These are phyloP conservation scores for Contarinia nasturtii DNA, from an alignment of 1,140 invertebrate species.

Conservation along the genomic window DNA sequence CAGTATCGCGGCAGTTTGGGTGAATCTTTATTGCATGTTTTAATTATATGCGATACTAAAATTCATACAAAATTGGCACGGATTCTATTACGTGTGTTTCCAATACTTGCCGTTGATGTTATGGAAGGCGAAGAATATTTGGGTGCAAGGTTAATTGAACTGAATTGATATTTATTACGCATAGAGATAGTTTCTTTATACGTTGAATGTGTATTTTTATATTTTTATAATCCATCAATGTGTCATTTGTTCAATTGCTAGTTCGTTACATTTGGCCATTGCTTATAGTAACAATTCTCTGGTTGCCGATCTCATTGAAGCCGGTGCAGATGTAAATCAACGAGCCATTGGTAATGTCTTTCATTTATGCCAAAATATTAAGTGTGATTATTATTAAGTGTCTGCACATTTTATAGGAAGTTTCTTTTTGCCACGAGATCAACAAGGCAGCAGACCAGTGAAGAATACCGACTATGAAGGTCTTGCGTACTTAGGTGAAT, in stretches of 20 bases:
- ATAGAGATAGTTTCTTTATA: too few species aligned
- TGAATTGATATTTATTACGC: too few species aligned
- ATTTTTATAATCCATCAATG: too few species aligned
- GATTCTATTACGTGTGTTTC: constrained; percentile 77
- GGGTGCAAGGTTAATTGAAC: too few species aligned
- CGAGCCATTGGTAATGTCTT: constrained; percentile 58
- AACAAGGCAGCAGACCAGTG: constrained; percentile 51
- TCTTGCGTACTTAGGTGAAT: constrained; percentile 86
- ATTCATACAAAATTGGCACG: constrained; percentile 49
- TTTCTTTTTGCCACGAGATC: constrained; percentile 82
- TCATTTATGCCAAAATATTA: background rate
- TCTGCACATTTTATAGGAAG: constrained; percentile 41
- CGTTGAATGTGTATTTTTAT: too few species aligned
- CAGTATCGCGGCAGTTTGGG: constrained; percentile 85
- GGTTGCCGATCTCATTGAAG: constrained; percentile 80
- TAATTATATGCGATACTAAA: constrained; percentile 87
- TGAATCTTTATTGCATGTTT: constrained; percentile 82
- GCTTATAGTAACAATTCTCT: constrained; percentile 91
- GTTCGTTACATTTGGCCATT: constrained; percentile 86
- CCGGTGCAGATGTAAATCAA: constrained; percentile 78
- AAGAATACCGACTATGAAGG: constrained; percentile 87
- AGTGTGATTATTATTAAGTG: constrained; percentile 1
- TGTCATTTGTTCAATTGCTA: too few species aligned
- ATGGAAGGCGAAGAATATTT: constrained; percentile 96
- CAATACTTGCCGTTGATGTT: constrained; percentile 77